Percentiles rank a stretch among this genome's conserved stretches.
These are phyloP conservation scores for Lineus longissimus DNA, from an alignment of 1,140 invertebrate species.

Conservation along the genomic window DNA sequence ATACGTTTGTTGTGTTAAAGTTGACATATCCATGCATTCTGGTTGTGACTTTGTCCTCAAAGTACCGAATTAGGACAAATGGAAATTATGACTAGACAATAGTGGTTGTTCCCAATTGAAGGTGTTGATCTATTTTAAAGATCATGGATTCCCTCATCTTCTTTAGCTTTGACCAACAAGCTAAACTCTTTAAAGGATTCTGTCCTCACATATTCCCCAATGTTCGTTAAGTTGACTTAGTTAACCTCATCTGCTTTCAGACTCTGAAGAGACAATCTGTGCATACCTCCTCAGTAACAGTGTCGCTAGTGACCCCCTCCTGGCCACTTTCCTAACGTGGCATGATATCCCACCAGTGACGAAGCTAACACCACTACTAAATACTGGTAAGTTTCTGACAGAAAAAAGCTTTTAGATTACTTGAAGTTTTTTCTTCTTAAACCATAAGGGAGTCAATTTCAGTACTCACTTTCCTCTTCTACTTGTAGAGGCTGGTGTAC, in stretches of 20 bases:
- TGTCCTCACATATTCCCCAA: too few relatives aligned
- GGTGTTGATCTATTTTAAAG: too few relatives aligned
- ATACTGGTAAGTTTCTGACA: not conserved
- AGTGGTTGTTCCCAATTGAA: too few relatives aligned
- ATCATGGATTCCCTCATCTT: too few relatives aligned
- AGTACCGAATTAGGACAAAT: not conserved
- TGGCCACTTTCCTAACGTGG: conserved; percentile 37
- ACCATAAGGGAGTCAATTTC: not conserved
- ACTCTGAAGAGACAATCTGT: conserved; percentile 24
- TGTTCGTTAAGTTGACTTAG: too few relatives aligned
- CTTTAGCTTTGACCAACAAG: too few relatives aligned
- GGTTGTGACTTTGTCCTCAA: too few relatives aligned
- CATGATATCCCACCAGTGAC: conserved; percentile 32
- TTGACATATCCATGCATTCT: not conserved
- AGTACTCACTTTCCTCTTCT: not conserved
- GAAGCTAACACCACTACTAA: not conserved
- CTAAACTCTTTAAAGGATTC: too few relatives aligned
- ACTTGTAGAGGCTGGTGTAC: not conserved
- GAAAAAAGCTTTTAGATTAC: not conserved
- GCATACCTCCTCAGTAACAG: conserved; percentile 34
- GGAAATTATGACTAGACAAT: not conserved
- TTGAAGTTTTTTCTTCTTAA: too few relatives aligned
- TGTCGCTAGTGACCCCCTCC: conserved; percentile 18
- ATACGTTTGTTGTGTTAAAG: not conserved
- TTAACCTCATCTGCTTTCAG: conserved; percentile 22